Evolutionary conservation across 1,140 invertebrate species (phyloP), one percentile per base, ranked within the genome.

Genomic region (Macrobrachium nipponense): DNA sequence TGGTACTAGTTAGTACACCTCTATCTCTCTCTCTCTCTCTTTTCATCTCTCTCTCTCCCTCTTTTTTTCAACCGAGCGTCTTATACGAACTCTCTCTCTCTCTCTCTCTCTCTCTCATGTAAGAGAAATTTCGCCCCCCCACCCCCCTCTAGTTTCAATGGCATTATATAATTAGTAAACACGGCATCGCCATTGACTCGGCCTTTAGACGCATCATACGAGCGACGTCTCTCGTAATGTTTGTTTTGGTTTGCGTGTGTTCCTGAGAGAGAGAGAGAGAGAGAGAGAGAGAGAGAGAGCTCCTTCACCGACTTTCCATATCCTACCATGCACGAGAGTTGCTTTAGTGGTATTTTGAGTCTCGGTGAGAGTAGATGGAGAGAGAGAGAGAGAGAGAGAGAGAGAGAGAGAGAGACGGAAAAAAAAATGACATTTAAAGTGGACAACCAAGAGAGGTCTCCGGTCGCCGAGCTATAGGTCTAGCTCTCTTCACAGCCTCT

Each of bases 401-500:
- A 66, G 64, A 66, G 64, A 66, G 64, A 66, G 64, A 66, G 68
- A 72, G 68, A 72, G 68, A 72, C 17, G 23, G 68, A 72, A n/a
- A 72, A n/a, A 72, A 43, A 72, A 11, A 72, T 23, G 43, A 43
- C 27, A 43, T 36, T 36, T 44, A 51, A 73, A 36, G 70, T 18
- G 70, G 36, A 44, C 70, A 8, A 36, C 70, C 70, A 73, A 44
- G 70, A 36, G 27, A 36, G 51, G 51, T 73, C 51, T 51, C 51
- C 12, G 51, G 51, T 10, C 51, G 51, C 51, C 51, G 51, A 51
- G 51, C 12, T 51, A 51, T 51, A 51, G 51, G 51, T 51, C 51
- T 51, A 51, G 51, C 51, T 51, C 51, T 51, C 51, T 51, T 51
- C 12, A 51, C 51, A 10, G 51, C 51, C 51, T 51, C 51, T 51